These are phyloP conservation scores for Dicyrtoma fusca DNA, from an alignment of 2,888 invertebrate species.

Conservation along the genomic window DNA sequence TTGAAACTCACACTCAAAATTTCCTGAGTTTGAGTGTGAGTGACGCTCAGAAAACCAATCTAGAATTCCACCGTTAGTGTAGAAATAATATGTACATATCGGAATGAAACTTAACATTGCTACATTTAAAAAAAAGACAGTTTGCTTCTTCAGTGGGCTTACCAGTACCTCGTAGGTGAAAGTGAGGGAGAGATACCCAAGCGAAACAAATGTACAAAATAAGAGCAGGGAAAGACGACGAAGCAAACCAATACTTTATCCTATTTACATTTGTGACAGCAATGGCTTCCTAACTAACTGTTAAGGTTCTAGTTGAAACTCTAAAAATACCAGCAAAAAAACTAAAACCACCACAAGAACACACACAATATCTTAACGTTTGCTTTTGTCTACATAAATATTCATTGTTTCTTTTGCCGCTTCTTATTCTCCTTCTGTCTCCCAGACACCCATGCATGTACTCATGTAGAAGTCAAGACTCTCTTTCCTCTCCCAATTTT, in stretches of 20 bases:
- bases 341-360: too few relatives aligned
- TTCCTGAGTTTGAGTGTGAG: too few relatives aligned
- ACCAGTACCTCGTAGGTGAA: not conserved
- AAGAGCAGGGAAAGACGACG: not conserved
- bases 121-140: too few relatives aligned
- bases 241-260: constrained; percentile 9
- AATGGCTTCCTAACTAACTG: constrained; percentile 16
- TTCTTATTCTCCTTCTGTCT: not conserved
- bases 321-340: too few relatives aligned
- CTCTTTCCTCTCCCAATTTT: constrained; percentile 20
- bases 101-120: too few relatives aligned
- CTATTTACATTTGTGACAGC: constrained; percentile 12
- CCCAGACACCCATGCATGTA: not conserved
- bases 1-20: too few relatives aligned
- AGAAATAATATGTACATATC: too few relatives aligned
- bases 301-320: constrained; percentile 1
- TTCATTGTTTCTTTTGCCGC: constrained; percentile 3
- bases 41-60: too few relatives aligned
- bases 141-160: too few relatives aligned
- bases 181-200: not conserved
- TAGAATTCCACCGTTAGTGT: too few relatives aligned
- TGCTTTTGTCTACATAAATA: constrained; percentile 13
- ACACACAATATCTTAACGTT: constrained; percentile 9
- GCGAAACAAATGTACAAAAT: too few relatives aligned
- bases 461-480: not conserved